Base-by-base conservation (phyloP, 2,797 vertebrate species). In the Siniperca scherzeri region DNA sequence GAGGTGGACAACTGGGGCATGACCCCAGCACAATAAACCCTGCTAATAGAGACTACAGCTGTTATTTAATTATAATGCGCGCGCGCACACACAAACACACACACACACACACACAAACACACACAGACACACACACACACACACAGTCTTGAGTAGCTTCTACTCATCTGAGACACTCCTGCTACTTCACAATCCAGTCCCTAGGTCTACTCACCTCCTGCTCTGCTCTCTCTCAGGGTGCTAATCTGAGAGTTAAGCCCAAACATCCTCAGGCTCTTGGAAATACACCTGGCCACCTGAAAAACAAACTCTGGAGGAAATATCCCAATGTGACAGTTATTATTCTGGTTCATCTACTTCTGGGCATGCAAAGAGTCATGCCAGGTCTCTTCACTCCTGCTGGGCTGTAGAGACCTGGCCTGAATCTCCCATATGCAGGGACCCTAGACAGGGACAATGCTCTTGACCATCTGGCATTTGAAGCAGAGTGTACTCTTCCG, bases 231-330 rank as follows among this genome's bases (percentile, higher is more conserved):
- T 80, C 60, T 17, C 44, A 3, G 48, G 16, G 33, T 88, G 69
- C 53, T 89, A 83, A 88, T 91, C 70, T 81, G 61, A 68, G 79
- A 82, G 52, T 50, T 89, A 80, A 86, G 21, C 61, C 70, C 64
- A 69, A 76, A 90, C 36, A 84, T 78, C 78, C 71, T 25, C 48
- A 59, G 69, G 80, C 64, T 76, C 13, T 83, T 75, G 69, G 48
- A 91, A 89, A 83, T 70, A 74, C 76, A 88, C 81, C 75, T 80
- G 73, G 67, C 62, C 68, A 86, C 42, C 68, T 77, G 62, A 75
- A 78, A 88, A 90, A 83, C 48, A 76, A 70, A 61, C 76, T 74
- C 52, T 67, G 21, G 71, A 78, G 67, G 69, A 85, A 75, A 80
- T 71, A 70, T 74, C 81, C 40, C 57, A 10, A 52, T 44, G 62